Base-by-base conservation (phyloP, 1,140 invertebrate species). In the Brachionus sp. region DNA sequence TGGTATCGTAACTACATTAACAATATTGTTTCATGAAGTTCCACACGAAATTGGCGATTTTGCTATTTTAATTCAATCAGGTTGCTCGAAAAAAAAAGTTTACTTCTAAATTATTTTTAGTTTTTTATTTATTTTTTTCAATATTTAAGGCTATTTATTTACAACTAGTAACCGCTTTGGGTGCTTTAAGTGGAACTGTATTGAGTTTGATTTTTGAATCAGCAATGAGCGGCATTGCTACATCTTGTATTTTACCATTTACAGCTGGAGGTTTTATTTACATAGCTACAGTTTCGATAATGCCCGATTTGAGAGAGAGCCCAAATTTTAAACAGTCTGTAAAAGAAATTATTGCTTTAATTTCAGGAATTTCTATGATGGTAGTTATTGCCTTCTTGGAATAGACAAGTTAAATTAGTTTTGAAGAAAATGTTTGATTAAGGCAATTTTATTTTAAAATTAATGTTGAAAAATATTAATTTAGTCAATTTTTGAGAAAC, bases 21-120 rank as follows among this genome's bases (percentile, higher is more conserved):
- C 95, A 1, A 97, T 98, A 87, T 90, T 98, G 33, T 90, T 98
- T 42, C 96, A 98, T 89, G 96, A 98, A 91, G 93, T 98, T 84
- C 96, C 96, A 70, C 96, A 98, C 90, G 96, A 98, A 91, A 97
- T 98, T 87, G 96, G 96, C 73, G 96, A 98, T 90, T 98, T 97
- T 92, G 96, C 96, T 39, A 97, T 98, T 89, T 91, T 98, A 23
- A 92, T 98, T 77, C 94, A 97, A 89, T 95, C 95, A 84, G 96
- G 96, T 33, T 96, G 94, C 86, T 93, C 92, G 50, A 92, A 94
- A 85, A 92, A 89, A 89, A 95, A 95, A 90, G 66, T 70, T 42
- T 16, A 12, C n/a, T n/a, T 66, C 13, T 33, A n/a, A 12, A 9
- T 13, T 35, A n/a, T 93, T 93, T 88, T 66, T 19, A 57, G 10